Evolutionary conservation across 1,140 invertebrate species (phyloP), one percentile per base, ranked within the genome.

Genomic region (Drosophila triauraria): DNA sequence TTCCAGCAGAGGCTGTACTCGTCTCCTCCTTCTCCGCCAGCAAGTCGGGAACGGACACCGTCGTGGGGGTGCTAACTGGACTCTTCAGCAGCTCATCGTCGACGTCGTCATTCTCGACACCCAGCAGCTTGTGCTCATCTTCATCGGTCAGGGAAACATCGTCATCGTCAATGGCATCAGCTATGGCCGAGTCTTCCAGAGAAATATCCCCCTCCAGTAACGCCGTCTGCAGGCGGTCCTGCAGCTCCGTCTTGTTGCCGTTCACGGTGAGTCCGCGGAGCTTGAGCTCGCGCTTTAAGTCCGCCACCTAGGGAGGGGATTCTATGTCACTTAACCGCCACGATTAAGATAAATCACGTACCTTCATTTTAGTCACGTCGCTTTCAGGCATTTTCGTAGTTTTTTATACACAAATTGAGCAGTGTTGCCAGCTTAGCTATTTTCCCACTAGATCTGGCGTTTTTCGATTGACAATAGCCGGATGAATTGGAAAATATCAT

Each of bases 161-260:
- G 32, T 91, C 86, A 12, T 87, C 91, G 17, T 92, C 91, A 3
- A 87, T 91, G n/a, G 93, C 90, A 42, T 86, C 93, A 35, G 94
- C 93, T n/a, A 92, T 92, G 30, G 93, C 93, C 35, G 91, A 93
- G 83, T 94, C 94, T 35, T 93, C 93, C 35, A 94, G 93, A 35
- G 86, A 93, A 75, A 87, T 75, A 43, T 91, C 87, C 80, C 93
- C 94, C 78, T 94, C 93, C 75, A 95, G 94, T 75, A 96, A 92
- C 5, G 95, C 95, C 46, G 95, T 92, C 86, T 96, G 95, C 50
- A 98, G 94, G 76, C 97, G 94, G 65, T 96, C 95, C 25, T 96
- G 93, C 43, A 98, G 93, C 82, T 97, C 96, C 38, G 94, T 96
- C 94, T 97, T 98, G 88, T 97, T 97, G 12, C 97, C 97, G 47